Evolutionary conservation across 2,888 invertebrate genomes (phyloP).

Genomic region (Trisateles emortualis): DNA sequence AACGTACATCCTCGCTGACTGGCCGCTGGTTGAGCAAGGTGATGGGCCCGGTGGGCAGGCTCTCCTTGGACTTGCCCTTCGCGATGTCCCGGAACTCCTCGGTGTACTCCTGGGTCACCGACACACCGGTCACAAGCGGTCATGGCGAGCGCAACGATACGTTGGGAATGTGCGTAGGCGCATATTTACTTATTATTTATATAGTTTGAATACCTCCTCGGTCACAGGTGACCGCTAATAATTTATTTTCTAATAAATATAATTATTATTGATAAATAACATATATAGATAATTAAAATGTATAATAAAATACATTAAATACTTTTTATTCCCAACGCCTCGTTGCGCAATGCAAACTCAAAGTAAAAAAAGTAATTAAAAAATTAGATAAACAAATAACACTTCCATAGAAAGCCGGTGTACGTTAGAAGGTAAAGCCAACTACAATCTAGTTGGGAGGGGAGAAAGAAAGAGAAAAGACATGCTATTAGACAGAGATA

Average conservation of each 20-base stretch:
- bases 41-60: conserved; percentile 96
- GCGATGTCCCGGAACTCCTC: conserved; percentile 99
- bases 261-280: not conserved
- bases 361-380: conserved; percentile 63
- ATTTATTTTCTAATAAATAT: no score
- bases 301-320: no score
- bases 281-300: not conserved
- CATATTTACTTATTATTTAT: not conserved
- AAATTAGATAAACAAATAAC: conserved; percentile 62
- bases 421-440: conserved; percentile 60
- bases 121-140: conserved; percentile 82
- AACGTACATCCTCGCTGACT: conserved; percentile 97
- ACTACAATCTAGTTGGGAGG: conserved; percentile 39
- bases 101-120: conserved; percentile 93
- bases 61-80: conserved; percentile 97
- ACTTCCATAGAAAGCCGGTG: conserved; percentile 80
- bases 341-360: conserved; percentile 80
- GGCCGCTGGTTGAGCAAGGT: conserved; percentile 98
- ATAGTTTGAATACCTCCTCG: not conserved
- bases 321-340: conserved; percentile 68
- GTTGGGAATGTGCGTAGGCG: conserved; percentile 53
- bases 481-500: conserved; percentile 57
- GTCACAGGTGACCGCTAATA: not conserved
- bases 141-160: conserved; percentile 61
- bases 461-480: conserved; percentile 30